Percentiles rank a stretch among this genome's conserved stretches.
Evolutionary conservation across 1,140 invertebrate genomes (phyloP).

Genomic region (Heterodera schachtii): DNA sequence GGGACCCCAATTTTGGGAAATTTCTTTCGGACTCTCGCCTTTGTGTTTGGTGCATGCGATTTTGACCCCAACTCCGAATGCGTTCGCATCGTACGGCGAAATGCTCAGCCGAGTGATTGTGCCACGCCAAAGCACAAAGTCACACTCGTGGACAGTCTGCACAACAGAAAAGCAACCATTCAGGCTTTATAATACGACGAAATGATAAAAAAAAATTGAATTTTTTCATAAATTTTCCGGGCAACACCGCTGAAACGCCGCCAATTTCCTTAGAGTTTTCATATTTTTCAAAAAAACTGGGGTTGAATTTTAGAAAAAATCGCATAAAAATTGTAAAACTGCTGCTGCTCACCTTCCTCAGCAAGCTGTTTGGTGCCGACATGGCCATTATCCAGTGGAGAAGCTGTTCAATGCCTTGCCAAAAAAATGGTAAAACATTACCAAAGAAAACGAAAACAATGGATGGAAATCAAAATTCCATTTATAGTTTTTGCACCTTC

Average conservation of each 20-base stretch:
- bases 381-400: slow-evolving; percentile 18
- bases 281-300: no score
- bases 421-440: no score
- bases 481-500: background rate
- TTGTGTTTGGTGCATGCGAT: slow-evolving; percentile 18
- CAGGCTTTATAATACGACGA: no score
- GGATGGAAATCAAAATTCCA: no score
- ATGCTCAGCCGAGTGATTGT: slow-evolving; percentile 2
- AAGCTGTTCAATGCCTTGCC: background rate
- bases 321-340: no score
- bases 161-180: background rate
- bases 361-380: slow-evolving; percentile 2
- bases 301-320: no score
- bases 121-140: slow-evolving; percentile 27
- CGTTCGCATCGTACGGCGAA: slow-evolving; percentile 6
- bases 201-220: no score
- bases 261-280: no score
- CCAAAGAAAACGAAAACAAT: no score
- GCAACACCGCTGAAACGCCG: no score
- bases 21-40: background rate
- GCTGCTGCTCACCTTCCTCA: slow-evolving; percentile 8
- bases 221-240: no score
- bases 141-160: slow-evolving; percentile 19
- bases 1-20: background rate
- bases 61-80: slow-evolving; percentile 18